Evolutionary conservation across 2,113 vertebrate species (phyloP), one percentile per base, ranked within the genome.

Genomic region (Cichladusa arquata): DNA sequence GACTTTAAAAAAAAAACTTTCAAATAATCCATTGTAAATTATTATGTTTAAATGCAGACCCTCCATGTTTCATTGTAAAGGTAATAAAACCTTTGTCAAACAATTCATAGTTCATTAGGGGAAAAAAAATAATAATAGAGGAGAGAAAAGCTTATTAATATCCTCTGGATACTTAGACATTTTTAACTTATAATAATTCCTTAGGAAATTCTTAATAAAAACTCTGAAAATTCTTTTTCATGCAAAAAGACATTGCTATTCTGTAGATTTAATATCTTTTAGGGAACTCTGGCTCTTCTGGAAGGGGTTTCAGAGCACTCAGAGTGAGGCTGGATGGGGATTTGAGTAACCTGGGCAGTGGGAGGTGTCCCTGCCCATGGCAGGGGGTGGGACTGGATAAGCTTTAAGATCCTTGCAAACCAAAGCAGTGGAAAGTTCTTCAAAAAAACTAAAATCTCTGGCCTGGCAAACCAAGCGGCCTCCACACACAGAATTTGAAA

Each of bases 391-490:
- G 12, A 19, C 11, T 12, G 48, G 56, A 14, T 19, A 29, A 16
- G 28, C 12, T 8, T 60, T 29, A 11, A 70, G 5, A 8, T 38
- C 16, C 8, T 78, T 61, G 64, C 28, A 45, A 19, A 9, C 33
- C 38, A 11, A 51, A 44, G 8, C 38, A 24, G 2, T 9, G n/a
- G 12, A 9, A 13, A n/a, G 4, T 40, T 20, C 26, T 47, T 70
- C 56, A 71, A 3, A 14, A 62, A 65, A 74, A 51, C 15, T 14
- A 11, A 15, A 9, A 3, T 4, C 1, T 22, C 23, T 72, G 0
- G 9, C 70, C 31, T 23, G 56, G 5, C 33, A 47, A 66, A 44
- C 5, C 7, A 15, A 74, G 19, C 18, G 36, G 5, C 34, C 38
- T 33, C 71, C 23, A 7, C 3, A 2, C 5, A 34, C 36, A 42